Conservation (phyloP, 2,888 invertebrate genomes). For the Zygogramma bicolorata region DNA sequence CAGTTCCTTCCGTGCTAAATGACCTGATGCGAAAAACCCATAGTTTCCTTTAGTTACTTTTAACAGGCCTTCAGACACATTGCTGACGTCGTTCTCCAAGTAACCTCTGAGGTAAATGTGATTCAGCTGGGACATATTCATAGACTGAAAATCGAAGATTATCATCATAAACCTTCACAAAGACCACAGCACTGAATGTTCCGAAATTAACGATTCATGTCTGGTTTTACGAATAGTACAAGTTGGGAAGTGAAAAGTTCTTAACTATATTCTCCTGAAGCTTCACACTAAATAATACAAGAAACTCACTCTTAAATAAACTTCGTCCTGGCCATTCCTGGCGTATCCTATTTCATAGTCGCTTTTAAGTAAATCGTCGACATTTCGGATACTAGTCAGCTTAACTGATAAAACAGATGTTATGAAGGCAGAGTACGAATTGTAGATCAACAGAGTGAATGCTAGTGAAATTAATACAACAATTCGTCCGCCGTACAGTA, state of each 20-base stretch:
- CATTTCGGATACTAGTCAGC: constrained; percentile 69
- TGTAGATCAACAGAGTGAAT: constrained; percentile 75
- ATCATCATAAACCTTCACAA: background rate
- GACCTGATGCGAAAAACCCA: constrained; percentile 75
- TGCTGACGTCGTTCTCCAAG: constrained; percentile 65
- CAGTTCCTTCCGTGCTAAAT: constrained; percentile 70
- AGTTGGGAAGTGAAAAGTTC: too few species aligned
- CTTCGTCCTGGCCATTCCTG: constrained; percentile 72
- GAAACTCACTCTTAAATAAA: constrained; percentile 72
- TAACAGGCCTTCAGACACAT: constrained; percentile 70
- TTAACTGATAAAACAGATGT: constrained; percentile 76
- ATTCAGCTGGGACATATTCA: constrained; percentile 63
- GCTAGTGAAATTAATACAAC: constrained; percentile 71
- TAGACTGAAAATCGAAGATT: constrained; percentile 62
- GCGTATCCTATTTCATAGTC: constrained; percentile 74
- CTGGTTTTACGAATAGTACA: too few species aligned
- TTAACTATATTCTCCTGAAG: too few species aligned
- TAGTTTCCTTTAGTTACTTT: constrained; percentile 71
- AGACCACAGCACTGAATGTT: too few species aligned
- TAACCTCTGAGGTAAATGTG: constrained; percentile 56
- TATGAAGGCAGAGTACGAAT: constrained; percentile 76
- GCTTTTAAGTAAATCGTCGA: constrained; percentile 72
- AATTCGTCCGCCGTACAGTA: constrained; percentile 71
- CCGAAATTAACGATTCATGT: too few species aligned
- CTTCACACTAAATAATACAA: too few species aligned